A percentile compares a stretch with the other conserved stretches of the same genome.
phyloP scores from a whole-genome alignment of 2,797 vertebrate species.

The Enteromius anoplus region DNA sequence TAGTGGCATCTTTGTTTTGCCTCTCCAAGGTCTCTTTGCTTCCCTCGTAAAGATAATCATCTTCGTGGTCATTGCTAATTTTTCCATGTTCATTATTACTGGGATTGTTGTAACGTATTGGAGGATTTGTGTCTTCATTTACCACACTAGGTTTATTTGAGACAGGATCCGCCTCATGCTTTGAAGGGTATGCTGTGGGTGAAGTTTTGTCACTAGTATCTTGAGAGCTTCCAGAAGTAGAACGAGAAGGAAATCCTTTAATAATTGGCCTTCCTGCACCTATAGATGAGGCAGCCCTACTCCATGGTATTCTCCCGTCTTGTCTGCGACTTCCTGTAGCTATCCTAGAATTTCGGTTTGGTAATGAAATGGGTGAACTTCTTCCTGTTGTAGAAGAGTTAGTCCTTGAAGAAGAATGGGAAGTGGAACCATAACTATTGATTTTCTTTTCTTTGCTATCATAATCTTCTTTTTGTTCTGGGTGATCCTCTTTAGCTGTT shows the following conservation, averaged over 20 bases:
- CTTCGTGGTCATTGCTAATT: conserved; percentile 59
- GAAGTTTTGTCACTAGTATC: conserved; percentile 68
- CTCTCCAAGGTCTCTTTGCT: conserved; percentile 60
- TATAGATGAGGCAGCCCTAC: conserved; percentile 70
- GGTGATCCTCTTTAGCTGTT: conserved; percentile 53
- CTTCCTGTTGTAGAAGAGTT: conserved; percentile 62
- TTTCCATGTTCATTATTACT: conserved; percentile 57
- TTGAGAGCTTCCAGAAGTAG: conserved; percentile 69
- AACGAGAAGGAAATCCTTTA: conserved; percentile 62
- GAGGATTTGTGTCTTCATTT: conserved; percentile 61
- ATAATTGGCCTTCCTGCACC: conserved; percentile 68
- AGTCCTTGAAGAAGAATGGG: conserved; percentile 62
- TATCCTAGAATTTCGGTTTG: conserved; percentile 65
- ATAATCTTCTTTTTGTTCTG: conserved; percentile 10
- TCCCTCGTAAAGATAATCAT: conserved; percentile 63
- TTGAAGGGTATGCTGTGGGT: conserved; percentile 64
- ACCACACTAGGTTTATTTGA: conserved; percentile 64
- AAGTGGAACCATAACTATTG: conserved; percentile 50
- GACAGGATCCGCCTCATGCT: conserved; percentile 61
- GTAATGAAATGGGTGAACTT: conserved; percentile 61
- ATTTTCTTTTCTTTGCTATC: conserved; percentile 43
- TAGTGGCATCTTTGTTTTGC: conserved; percentile 61
- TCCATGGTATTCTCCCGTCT: conserved; percentile 65
- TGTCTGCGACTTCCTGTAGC: conserved; percentile 65
- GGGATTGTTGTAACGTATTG: conserved; percentile 59